These are phyloP conservation scores for Aspidiotus rigidus DNA, from an alignment of 2,888 invertebrate genomes.

Conservation along the genomic window DNA sequence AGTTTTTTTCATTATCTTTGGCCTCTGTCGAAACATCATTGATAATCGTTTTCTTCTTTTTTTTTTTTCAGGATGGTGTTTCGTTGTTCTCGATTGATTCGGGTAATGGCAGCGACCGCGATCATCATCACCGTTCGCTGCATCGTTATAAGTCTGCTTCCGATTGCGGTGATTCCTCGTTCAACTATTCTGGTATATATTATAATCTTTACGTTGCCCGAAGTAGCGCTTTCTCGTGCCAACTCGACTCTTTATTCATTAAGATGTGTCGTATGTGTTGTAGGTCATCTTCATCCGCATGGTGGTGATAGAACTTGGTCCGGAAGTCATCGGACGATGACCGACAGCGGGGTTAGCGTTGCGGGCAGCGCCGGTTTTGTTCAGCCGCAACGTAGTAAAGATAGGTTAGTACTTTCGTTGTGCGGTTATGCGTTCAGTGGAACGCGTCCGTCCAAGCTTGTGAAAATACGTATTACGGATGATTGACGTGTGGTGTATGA, in stretches of 20 bases:
- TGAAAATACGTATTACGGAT: no score
- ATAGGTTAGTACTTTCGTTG: conserved; percentile 35
- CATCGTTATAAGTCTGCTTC: conserved; percentile 57
- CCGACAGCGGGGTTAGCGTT: conserved; percentile 70
- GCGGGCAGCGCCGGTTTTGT: conserved; percentile 48
- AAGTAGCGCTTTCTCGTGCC: no score
- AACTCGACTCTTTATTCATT: no score
- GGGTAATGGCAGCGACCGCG: conserved; percentile 54
- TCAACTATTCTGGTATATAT: no score
- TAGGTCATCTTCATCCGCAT: conserved; percentile 42
- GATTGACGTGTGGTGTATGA: no score
- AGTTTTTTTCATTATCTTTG: no score
- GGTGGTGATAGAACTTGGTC: conserved; percentile 41
- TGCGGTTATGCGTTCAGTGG: no score
- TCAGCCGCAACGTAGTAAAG: conserved; percentile 35
- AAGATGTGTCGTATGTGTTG: background rate
- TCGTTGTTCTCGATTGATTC: conserved; percentile 69
- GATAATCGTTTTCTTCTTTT: background rate
- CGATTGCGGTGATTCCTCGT: conserved; percentile 45
- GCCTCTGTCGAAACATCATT: no score
- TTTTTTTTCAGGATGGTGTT: conserved; percentile 47
- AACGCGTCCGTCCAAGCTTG: no score
- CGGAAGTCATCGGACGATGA: conserved; percentile 63
- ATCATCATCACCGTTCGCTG: conserved; percentile 27
- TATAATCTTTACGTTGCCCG: no score